phyloP scores from a whole-genome alignment of 1,140 invertebrate genomes.

The Hermatobates lingyangjiaoensis region DNA sequence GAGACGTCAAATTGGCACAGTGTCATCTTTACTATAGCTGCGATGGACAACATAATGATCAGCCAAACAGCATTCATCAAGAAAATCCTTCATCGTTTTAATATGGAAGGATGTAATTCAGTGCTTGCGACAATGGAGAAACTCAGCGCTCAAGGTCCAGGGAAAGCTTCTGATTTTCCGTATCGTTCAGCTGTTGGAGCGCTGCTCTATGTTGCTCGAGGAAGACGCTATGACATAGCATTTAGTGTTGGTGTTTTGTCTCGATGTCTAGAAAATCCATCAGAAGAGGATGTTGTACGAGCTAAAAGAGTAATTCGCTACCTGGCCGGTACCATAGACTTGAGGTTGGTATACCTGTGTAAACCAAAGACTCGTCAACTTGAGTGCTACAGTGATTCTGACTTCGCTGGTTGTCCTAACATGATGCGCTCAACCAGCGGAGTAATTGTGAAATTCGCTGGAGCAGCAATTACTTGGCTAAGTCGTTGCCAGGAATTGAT shows the following conservation, averaged over 20 bases:
- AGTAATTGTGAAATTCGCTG: neutral
- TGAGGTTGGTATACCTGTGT: too few relatives aligned
- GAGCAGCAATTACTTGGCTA: neutral
- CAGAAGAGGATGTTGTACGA: constrained; percentile 18
- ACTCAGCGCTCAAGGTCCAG: neutral
- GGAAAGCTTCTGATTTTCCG: constrained; percentile 15
- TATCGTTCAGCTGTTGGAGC: constrained; percentile 23
- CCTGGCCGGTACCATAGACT: constrained; percentile 19
- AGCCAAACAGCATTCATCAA: too few relatives aligned
- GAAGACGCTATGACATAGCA: constrained; percentile 17
- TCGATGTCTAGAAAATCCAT: constrained; percentile 22
- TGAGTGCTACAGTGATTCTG: too few relatives aligned
- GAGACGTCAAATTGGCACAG: too few relatives aligned
- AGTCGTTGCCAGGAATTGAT: neutral
- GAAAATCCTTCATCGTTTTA: too few relatives aligned
- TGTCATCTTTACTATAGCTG: too few relatives aligned
- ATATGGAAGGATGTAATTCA: too few relatives aligned
- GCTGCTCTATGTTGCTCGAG: constrained; percentile 22
- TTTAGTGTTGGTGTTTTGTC: constrained; percentile 14
- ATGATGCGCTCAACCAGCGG: neutral
- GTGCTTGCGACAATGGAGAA: too few relatives aligned
- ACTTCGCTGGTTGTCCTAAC: too few relatives aligned
- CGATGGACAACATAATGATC: too few relatives aligned
- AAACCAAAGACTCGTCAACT: too few relatives aligned
- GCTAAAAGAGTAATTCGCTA: constrained; percentile 22